phyloP scores from a whole-genome alignment of 2,113 vertebrate species.

The Colinus virginianus region DNA sequence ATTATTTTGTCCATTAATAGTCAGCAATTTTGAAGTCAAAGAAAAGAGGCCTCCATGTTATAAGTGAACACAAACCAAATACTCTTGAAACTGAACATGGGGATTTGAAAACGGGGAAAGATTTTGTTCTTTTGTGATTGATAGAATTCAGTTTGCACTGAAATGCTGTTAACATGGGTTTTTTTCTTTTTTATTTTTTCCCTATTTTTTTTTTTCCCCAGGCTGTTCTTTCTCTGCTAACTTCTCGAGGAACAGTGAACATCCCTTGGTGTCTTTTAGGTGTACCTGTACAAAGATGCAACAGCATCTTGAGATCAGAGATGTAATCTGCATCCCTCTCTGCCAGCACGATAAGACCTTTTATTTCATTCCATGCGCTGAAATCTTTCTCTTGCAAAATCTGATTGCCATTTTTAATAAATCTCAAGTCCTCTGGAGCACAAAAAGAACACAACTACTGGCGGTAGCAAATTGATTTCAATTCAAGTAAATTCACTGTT shows the following conservation, averaged over 20 bases:
- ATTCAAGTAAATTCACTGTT: not conserved
- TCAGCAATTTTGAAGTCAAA: not conserved
- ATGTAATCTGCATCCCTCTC: not conserved
- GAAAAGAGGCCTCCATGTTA: not conserved
- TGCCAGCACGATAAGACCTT: not conserved
- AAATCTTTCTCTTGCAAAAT: not conserved
- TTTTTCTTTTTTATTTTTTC: not conserved
- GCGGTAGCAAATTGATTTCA: not conserved
- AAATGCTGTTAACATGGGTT: not conserved
- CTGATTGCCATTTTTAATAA: not conserved
- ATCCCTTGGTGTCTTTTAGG: accelerated
- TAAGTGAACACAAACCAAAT: not conserved
- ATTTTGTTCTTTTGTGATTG: not conserved
- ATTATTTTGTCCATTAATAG: not conserved
- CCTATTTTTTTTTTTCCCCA: not conserved
- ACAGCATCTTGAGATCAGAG: not conserved
- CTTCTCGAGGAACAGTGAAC: not conserved
- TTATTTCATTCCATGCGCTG: not conserved
- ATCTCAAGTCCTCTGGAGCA: not conserved
- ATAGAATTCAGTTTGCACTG: not conserved
- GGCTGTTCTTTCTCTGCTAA: not conserved
- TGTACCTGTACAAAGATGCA: not conserved
- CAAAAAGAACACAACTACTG: not conserved
- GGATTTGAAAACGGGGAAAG: not conserved
- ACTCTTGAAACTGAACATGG: not conserved